phyloP scores from a whole-genome alignment of 2,888 invertebrate genomes.

The Alentia gelatinosa region DNA sequence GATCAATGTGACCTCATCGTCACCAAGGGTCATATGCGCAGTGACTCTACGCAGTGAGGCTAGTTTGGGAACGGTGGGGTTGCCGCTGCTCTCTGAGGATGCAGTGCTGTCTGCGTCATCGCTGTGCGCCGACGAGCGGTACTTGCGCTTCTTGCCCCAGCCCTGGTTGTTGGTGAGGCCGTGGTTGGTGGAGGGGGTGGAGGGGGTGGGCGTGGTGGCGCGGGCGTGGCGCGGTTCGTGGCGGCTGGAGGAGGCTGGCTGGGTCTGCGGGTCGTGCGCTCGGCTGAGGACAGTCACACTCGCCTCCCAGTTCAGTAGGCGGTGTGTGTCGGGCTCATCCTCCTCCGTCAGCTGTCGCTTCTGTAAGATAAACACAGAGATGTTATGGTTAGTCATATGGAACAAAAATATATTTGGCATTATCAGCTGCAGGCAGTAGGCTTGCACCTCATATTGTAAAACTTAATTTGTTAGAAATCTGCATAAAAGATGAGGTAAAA shows the following conservation, averaged over 20 bases:
- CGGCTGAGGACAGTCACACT: slow-evolving; percentile 40
- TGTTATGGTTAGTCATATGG: too few relatives aligned
- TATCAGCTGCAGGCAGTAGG: too few relatives aligned
- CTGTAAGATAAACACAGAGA: background rate
- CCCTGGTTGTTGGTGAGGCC: background rate
- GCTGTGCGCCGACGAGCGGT: background rate
- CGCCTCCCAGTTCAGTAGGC: slow-evolving; percentile 49
- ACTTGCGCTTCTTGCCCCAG: slow-evolving; percentile 37
- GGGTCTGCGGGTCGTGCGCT: background rate
- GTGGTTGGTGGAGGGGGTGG: background rate
- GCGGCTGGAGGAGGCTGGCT: background rate
- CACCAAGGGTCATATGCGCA: slow-evolving; percentile 5
- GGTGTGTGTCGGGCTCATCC: slow-evolving; percentile 39
- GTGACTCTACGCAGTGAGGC: background rate
- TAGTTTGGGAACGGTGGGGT: background rate
- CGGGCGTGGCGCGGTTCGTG: background rate
- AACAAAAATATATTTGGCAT: too few relatives aligned
- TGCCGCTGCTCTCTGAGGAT: background rate
- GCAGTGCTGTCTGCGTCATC: slow-evolving; percentile 2
- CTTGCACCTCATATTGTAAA: too few relatives aligned
- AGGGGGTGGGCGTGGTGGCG: background rate
- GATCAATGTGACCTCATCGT: slow-evolving; percentile 37
- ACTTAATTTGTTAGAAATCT: too few relatives aligned
- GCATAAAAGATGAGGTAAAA: too few relatives aligned
- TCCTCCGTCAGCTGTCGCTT: slow-evolving; percentile 43